These are phyloP conservation scores for Tokudaia muenninki DNA, from an alignment of 2,797 vertebrate genomes.

Conservation along the genomic window DNA sequence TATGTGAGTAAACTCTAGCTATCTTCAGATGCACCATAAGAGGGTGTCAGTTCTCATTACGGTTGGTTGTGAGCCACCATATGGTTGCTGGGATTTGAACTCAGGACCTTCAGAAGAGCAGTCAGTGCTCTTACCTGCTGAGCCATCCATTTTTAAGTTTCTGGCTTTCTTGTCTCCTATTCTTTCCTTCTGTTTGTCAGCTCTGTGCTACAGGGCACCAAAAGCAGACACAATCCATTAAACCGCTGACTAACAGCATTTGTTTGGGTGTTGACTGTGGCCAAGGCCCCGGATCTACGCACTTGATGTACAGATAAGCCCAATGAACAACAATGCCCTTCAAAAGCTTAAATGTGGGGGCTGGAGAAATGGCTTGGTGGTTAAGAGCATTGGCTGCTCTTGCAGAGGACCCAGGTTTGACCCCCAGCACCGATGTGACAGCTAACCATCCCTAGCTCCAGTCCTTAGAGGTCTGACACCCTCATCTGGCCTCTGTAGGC, in stretches of 20 bases:
- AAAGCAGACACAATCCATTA: neutral
- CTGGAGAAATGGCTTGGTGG: neutral
- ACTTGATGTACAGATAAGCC: neutral
- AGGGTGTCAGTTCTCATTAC: too few relatives aligned
- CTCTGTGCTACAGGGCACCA: neutral
- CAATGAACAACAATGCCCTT: neutral
- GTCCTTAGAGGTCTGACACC: neutral
- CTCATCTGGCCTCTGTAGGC: neutral
- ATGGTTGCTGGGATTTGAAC: too few relatives aligned
- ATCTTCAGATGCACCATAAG: too few relatives aligned
- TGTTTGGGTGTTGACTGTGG: neutral
- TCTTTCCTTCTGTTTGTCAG: neutral
- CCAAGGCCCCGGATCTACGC: neutral
- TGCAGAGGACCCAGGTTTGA: neutral
- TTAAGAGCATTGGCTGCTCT: neutral
- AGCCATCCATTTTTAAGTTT: neutral
- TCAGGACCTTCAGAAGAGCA: too few relatives aligned
- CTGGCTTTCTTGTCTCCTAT: neutral
- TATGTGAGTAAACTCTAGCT: too few relatives aligned
- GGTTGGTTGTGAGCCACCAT: too few relatives aligned
- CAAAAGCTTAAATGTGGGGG: neutral
- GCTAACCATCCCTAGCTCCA: neutral
- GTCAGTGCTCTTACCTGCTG: too few relatives aligned
- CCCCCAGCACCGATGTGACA: too few relatives aligned
- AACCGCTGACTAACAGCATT: neutral